Evolutionary conservation across 2,888 invertebrate species (phyloP).

Genomic region (Disparrhopalites patrizii): DNA sequence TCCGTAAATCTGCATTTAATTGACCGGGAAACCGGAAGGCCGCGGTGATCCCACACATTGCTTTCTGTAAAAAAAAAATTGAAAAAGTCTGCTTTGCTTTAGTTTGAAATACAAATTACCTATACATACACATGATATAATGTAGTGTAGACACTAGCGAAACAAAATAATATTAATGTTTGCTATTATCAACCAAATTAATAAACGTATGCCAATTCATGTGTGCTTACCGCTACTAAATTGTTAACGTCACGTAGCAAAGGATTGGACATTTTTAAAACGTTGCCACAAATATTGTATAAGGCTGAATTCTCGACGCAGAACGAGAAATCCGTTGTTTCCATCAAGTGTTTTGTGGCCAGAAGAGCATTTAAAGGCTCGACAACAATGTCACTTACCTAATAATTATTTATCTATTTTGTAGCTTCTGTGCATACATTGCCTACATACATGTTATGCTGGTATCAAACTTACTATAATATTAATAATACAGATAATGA

Average conservation of each 20-base stretch:
- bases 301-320: slow-evolving; percentile 58
- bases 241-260: slow-evolving; percentile 29
- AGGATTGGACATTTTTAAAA: slow-evolving; percentile 26
- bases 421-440: too few species aligned
- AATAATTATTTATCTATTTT: slow-evolving; percentile 8
- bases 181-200: too few species aligned
- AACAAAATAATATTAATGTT: too few species aligned
- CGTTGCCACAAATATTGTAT: slow-evolving; percentile 54
- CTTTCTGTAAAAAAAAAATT: slow-evolving; percentile 12
- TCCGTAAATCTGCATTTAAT: slow-evolving; percentile 25
- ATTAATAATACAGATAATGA: too few species aligned
- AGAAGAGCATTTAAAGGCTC: slow-evolving; percentile 33
- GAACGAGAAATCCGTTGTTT: slow-evolving; percentile 49
- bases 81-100: too few species aligned
- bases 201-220: too few species aligned
- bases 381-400: slow-evolving; percentile 29
- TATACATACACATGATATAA: too few species aligned
- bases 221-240: slow-evolving; percentile 18
- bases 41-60: slow-evolving; percentile 30
- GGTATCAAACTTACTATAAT: too few species aligned
- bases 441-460: too few species aligned
- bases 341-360: slow-evolving; percentile 14
- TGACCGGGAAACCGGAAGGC: slow-evolving; percentile 31
- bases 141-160: too few species aligned
- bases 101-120: not conserved